Base-by-base conservation (phyloP, 1,140 invertebrate genomes). In the Drosophila littoralis region DNA sequence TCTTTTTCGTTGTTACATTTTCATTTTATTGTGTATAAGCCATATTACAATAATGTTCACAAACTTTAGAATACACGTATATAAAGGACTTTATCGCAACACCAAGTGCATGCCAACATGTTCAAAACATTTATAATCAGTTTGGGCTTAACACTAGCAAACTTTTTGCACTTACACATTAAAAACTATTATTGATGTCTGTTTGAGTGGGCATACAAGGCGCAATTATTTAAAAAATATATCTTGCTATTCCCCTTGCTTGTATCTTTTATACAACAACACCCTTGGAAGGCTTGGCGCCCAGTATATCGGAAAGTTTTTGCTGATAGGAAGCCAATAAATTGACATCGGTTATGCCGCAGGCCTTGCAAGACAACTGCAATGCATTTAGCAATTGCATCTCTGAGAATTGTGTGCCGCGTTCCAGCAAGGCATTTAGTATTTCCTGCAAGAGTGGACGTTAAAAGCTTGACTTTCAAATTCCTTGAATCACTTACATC, bases 351-450 rank as follows among this genome's bases (percentile, higher is more conserved):
- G 92, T 82, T 33, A 93, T 82, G 33, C 92, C 92, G 12, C 92
- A 91, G 4, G 92, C 92, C 55, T 93, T 93, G 38, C 93, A 94
- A 17, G 94, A 94, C 36, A 97, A 93, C 79, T 97, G 96, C 76
- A 98, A 94, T 12, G 96, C 96, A 92, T 97, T 97, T 86, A 97
- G 95, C 91, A 98, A 97, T 91, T 98, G 97, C 78, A 97, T 93
- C 92, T 97, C 96, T 1, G 96, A 95, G 93, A 97, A 98, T 89
- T 96, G 94, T 0, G 96, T 95, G 12, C 97, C 97, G 77, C 96
- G 95, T 88, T 98, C 97, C 42, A 97, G 92, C 6, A 98, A 95
- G 22, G 93, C 93, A 77, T 95, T 95, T 35, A 99, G 93, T 82
- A 99, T 96, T 92, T 98, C 97, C 96, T 98, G 92, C 4, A 54